Evolutionary conservation across 2,888 invertebrate species (phyloP).

Genomic region (Megastigmus dorsalis): DNA sequence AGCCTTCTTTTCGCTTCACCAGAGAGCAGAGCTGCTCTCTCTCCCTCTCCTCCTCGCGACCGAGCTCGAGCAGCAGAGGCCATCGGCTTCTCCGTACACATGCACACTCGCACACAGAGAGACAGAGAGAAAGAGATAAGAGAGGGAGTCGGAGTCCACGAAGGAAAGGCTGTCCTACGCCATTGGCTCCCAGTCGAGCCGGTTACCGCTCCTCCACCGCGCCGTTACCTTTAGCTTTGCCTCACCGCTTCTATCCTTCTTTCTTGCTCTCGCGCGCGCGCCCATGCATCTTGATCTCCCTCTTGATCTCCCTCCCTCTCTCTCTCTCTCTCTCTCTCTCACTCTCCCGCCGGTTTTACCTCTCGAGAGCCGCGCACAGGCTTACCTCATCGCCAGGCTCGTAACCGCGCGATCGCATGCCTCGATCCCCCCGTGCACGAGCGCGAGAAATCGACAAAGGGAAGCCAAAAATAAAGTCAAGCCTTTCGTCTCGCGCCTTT

Average conservation of each 20-base stretch:
- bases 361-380: slow-evolving; percentile 19
- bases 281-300: slow-evolving; percentile 50
- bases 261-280: slow-evolving; percentile 47
- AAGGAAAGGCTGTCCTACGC: slow-evolving; percentile 63
- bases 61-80: slow-evolving; percentile 23
- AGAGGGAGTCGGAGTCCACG: slow-evolving; percentile 54
- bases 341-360: slow-evolving; percentile 10
- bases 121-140: slow-evolving; percentile 17
- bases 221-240: slow-evolving; percentile 65
- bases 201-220: slow-evolving; percentile 70
- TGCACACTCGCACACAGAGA: not conserved
- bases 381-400: slow-evolving; percentile 51
- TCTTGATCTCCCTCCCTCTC: slow-evolving; percentile 37
- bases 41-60: not conserved
- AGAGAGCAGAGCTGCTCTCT: not conserved
- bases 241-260: no score
- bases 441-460: slow-evolving; percentile 21
- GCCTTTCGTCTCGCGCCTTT: not conserved
- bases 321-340: slow-evolving; percentile 14
- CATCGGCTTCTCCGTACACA: slow-evolving; percentile 31
- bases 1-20: slow-evolving; percentile 34
- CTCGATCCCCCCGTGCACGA: no score
- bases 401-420: slow-evolving; percentile 44
- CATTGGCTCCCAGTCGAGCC: slow-evolving; percentile 71
- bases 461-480: slow-evolving; percentile 3